Evolutionary conservation across 2,797 vertebrate species (phyloP).

Genomic region (Sorex maritimensis): DNA sequence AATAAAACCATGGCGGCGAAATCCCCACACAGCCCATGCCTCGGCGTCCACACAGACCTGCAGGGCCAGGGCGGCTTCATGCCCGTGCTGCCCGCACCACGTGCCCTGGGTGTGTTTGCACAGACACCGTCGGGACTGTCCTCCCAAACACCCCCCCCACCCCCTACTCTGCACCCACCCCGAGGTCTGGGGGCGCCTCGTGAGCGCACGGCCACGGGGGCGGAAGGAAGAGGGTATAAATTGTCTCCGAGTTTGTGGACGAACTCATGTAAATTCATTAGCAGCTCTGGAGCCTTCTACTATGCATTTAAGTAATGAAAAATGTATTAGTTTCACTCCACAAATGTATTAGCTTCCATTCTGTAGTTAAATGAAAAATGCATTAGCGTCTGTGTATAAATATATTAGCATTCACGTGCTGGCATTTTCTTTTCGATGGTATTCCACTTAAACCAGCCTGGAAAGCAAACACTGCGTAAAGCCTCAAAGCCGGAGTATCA

Average conservation of each 20-base stretch:
- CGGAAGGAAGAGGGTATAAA: constrained; percentile 50
- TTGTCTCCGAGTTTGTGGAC: constrained; percentile 68
- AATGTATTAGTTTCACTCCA: constrained; percentile 81
- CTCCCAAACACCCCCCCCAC: too few species aligned
- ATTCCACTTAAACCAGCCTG: constrained; percentile 63
- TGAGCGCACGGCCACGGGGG: neutral
- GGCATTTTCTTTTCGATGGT: constrained; percentile 4
- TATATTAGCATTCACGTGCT: constrained; percentile 61
- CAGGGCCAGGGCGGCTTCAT: neutral
- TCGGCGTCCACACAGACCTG: neutral
- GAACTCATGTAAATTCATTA: constrained; percentile 84
- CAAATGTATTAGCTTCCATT: constrained; percentile 78
- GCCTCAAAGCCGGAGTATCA: constrained; percentile 44
- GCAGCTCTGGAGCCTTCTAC: constrained; percentile 65
- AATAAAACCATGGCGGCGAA: neutral
- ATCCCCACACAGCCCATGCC: neutral
- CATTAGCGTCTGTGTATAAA: constrained; percentile 69
- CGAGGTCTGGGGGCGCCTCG: neutral
- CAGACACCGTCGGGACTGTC: accelerated
- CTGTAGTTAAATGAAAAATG: constrained; percentile 81
- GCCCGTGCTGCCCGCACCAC: too few species aligned
- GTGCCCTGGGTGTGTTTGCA: too few species aligned
- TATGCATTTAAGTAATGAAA: constrained; percentile 85
- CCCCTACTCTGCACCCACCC: neutral
- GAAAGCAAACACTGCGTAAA: constrained; percentile 70